Base-by-base conservation (phyloP, 2,797 vertebrate genomes). In the Threskiornis aethiopicus region DNA sequence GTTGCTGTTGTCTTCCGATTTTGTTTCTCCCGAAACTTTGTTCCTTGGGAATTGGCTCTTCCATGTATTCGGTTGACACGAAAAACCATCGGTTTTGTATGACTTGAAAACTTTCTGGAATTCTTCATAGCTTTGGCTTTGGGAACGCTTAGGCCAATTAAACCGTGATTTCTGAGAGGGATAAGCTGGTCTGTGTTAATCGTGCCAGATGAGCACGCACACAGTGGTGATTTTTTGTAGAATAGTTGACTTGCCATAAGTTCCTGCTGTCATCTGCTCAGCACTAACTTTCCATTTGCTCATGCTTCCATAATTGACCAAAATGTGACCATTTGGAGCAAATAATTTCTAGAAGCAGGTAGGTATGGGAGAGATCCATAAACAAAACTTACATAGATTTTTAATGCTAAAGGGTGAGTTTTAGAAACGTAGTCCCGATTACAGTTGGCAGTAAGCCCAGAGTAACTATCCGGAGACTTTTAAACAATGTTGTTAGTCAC, bases 381-480 rank as follows among this genome's bases (percentile, higher is more conserved):
- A 93, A 79, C 35, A 85, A 89, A 61, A 19, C 12, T 16, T 20
- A 52, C 1, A 7, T 16, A 31, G 5, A 17, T 57, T 18, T 71
- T 66, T 71, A 72, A 76, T 33, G 33, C 15, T 70, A 1, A 87
- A 44, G 37, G 66, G 67, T 75, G 80, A 72, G 66, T 66, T 89
- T 73, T 47, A 91, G 91, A 87, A 94, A 51, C n/a, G 47, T 57
- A 73, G 47, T 59, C 57, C 64, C 87, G 92, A 87, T 87, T 93
- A 49, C 28, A 42, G 24, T 52, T 95, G 90, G 89, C 94, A 85
- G 21, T 44, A 87, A 82, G 75, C 89, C 91, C 49, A 80, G 78
- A 93, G 35, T 85, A 87, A 80, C 39, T 84, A 16, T 71, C 57
- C 25, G 25, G 72, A 80, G 78, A 71, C 65, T 76, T 52, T 77